These are phyloP conservation scores for Chironomus tentans DNA, from an alignment of 2,888 invertebrate species.

Conservation along the genomic window DNA sequence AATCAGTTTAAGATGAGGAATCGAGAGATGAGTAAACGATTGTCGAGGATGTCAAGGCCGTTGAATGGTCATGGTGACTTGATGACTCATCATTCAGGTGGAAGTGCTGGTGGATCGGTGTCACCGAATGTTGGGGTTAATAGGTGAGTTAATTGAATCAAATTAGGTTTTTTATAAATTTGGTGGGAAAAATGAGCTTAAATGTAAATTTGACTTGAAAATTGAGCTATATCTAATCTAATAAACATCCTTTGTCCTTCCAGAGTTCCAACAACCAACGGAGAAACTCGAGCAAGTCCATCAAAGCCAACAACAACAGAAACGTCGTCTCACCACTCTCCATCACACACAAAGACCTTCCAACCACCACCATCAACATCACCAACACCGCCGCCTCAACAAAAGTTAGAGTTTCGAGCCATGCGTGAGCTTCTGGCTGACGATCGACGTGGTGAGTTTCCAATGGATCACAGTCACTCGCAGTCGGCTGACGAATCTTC, in stretches of 20 bases:
- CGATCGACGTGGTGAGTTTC: not conserved
- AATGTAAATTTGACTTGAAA: no score
- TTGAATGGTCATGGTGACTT: slow-evolving; percentile 14
- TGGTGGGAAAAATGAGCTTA: no score
- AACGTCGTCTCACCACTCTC: not conserved
- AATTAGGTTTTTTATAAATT: no score
- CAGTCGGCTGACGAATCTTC: not conserved
- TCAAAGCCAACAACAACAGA: not conserved
- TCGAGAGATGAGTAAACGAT: slow-evolving; percentile 17
- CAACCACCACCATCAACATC: not conserved
- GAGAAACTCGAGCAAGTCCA: not conserved
- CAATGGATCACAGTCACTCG: not conserved
- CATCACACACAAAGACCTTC: not conserved
- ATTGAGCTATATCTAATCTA: no score
- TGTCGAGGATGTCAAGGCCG: slow-evolving; percentile 9
- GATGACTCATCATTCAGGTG: not conserved
- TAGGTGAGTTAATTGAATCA: not conserved
- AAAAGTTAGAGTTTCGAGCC: slow-evolving; percentile 14
- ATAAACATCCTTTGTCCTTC: no score
- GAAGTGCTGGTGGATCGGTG: not conserved
- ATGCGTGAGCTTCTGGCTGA: slow-evolving; percentile 18
- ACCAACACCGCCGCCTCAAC: not conserved
- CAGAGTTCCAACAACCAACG: slow-evolving; percentile 13
- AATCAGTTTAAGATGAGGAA: slow-evolving; percentile 17
- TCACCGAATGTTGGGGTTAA: not conserved